Base-by-base conservation (phyloP, 2,113 vertebrate genomes). In the Lathamus discolor region DNA sequence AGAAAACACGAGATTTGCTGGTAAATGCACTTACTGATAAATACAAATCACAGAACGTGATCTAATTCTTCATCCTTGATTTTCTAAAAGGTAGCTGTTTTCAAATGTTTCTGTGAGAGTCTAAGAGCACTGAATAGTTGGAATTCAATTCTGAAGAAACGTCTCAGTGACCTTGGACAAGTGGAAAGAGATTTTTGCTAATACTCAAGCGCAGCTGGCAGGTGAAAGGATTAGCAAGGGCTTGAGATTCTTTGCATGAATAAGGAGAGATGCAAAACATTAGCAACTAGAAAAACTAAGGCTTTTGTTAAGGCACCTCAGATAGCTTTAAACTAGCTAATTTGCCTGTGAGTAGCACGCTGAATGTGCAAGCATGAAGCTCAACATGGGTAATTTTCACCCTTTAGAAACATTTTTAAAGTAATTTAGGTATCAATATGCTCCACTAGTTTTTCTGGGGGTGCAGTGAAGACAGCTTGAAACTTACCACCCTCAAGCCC, bases 111-210 rank as follows among this genome's bases (percentile, higher is more conserved):
- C 82, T n/a, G 5, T 19, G 37, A 72, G 24, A 48, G 43, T 35
- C 86, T 68, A 52, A 84, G 48, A 93, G 88, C 55, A 33, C 2
- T 48, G 84, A 88, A 64, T 25, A 79, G 69, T 17, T 37, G 33
- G 66, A 84, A 84, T 85, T 87, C 63, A 76, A 44, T 61, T 76
- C 68, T 67, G 80, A 90, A 59, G 43, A 92, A 81, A 62, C 4
- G 0, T 69, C 73, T 78, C 51, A 2, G 22, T 93, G 86, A 88
- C 88, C 80, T 84, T 81, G 91, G 76, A 70, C 55, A 86, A 93
- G 69, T 54, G 59, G 85, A 97, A 93, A 73, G 24, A 76, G 43
- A 44, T 74, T 92, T 90, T 92, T 81, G 91, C 69, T 91, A 77
- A 74, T 54, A 69, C 27, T 57, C 52, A 67, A 79, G 51, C 41